phyloP scores from a whole-genome alignment of 2,888 invertebrate genomes.

The Luffia ferchaultella region DNA sequence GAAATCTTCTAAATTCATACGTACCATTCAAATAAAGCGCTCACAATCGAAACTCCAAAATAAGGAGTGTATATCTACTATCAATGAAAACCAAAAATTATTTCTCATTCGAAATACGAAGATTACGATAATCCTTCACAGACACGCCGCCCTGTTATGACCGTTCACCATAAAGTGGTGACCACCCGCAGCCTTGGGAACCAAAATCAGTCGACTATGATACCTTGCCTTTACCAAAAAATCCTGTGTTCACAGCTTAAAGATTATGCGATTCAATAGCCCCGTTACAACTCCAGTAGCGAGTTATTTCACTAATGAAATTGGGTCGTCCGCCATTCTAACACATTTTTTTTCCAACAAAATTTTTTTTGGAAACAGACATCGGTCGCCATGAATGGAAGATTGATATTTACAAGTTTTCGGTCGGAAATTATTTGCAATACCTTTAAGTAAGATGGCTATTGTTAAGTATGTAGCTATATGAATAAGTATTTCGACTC shows the following conservation, averaged over 20 bases:
- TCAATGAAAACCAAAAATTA: not conserved
- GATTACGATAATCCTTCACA: conserved; percentile 9
- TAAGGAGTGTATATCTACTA: too few relatives aligned
- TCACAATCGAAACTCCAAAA: not conserved
- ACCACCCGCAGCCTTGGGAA: conserved; percentile 46
- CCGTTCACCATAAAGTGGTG: conserved; percentile 25
- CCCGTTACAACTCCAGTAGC: conserved; percentile 4
- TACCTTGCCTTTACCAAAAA: conserved; percentile 22
- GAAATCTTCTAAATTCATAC: too few relatives aligned
- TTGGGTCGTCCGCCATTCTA: conserved; percentile 25
- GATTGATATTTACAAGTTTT: not conserved
- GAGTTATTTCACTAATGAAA: conserved; percentile 22
- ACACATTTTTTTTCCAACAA: not conserved
- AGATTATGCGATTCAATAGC: not conserved
- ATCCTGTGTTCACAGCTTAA: conserved; percentile 4
- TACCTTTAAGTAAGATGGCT: too few relatives aligned
- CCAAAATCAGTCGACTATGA: too few relatives aligned
- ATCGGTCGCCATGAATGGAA: not conserved
- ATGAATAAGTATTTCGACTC: too few relatives aligned
- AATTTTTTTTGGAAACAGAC: not conserved
- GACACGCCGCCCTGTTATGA: conserved; percentile 35
- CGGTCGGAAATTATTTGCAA: too few relatives aligned
- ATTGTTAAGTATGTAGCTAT: too few relatives aligned
- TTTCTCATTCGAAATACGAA: not conserved
- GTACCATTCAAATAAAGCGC: too few relatives aligned